A percentile compares a stretch with the other conserved stretches of the same genome.
These are phyloP conservation scores for Agonum fuliginosum DNA, from an alignment of 2,888 invertebrate species.

Conservation along the genomic window DNA sequence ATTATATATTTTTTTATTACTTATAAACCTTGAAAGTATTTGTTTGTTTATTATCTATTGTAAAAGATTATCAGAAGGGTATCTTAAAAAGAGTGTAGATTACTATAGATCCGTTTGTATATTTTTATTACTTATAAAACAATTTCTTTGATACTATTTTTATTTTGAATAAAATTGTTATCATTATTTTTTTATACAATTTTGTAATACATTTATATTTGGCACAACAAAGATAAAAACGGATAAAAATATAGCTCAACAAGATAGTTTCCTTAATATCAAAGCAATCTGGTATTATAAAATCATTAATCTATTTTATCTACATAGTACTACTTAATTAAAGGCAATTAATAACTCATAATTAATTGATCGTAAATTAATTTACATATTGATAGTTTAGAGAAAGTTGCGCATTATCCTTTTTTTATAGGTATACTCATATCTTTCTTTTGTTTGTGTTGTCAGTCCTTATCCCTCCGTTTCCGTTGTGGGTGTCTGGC, in stretches of 20 bases:
- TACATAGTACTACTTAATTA: not conserved
- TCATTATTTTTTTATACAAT: not conserved
- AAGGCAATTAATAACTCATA: not conserved
- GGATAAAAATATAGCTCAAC: not conserved
- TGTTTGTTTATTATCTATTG: not conserved
- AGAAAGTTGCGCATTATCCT: not conserved
- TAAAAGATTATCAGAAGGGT: not conserved
- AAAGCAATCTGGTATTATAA: too few species aligned
- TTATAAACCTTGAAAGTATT: not conserved
- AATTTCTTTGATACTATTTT: not conserved
- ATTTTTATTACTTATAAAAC: not conserved
- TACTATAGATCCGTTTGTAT: not conserved
- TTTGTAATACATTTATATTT: not conserved
- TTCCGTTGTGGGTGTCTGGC: not conserved
- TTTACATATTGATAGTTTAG: not conserved
- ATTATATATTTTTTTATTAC: too few species aligned
- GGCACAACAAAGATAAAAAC: not conserved
- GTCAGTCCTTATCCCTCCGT: not conserved
- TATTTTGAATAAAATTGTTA: not conserved
- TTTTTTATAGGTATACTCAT: not conserved
- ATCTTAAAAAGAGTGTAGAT: not conserved
- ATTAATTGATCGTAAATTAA: too few species aligned
- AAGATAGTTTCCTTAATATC: not conserved
- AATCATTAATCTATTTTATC: not conserved
- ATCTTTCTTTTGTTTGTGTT: not conserved